Percentiles rank a stretch among this genome's conserved stretches.
Conservation (phyloP, 2,113 vertebrate species). For the Hypocryptadius cinnamomeus region DNA sequence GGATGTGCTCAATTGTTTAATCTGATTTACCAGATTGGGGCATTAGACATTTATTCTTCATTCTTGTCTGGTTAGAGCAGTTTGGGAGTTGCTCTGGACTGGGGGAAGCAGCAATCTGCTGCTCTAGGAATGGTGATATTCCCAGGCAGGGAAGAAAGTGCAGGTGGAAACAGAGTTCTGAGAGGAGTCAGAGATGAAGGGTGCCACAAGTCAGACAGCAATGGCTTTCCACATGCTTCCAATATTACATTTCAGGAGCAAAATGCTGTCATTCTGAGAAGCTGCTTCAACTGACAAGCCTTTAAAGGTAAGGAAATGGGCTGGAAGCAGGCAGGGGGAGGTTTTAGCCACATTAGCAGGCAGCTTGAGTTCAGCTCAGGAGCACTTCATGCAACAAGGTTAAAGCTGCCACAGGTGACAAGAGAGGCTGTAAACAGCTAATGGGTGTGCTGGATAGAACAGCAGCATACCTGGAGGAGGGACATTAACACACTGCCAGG, state of each 20-base stretch:
- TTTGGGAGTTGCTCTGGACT: not conserved
- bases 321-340: not conserved
- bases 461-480: not conserved
- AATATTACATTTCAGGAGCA: constrained; percentile 14
- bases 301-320: not conserved
- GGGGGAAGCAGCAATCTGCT: constrained; percentile 1
- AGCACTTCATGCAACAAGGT: not conserved
- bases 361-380: not conserved
- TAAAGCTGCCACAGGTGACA: not conserved
- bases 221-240: not conserved
- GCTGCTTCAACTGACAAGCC: not conserved
- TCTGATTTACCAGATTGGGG: not conserved
- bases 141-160: not conserved
- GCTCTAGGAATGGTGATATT: not conserved
- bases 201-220: not conserved
- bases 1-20: constrained; percentile 2
- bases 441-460: not conserved
- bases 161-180: not conserved
- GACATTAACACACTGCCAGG: not conserved
- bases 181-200: not conserved
- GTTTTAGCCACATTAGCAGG: not conserved
- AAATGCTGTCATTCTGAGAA: not conserved
- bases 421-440: not conserved
- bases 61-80: constrained; percentile 13
- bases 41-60: constrained; percentile 26